Base-by-base conservation (phyloP, 2,888 invertebrate genomes). In the Coelogynopora nodosa region DNA sequence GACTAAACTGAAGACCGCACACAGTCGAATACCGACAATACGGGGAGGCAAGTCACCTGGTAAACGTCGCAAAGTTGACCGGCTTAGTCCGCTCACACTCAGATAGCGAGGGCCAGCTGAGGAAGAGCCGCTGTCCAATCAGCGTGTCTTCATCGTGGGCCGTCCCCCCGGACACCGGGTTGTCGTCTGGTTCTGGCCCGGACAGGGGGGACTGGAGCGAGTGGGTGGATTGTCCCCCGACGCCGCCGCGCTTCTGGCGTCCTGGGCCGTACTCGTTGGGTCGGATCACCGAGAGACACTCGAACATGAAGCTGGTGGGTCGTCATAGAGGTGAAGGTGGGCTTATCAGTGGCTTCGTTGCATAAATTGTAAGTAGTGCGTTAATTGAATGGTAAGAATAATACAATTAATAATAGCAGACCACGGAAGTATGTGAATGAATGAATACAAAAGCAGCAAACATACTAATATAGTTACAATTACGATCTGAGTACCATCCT, bases 51-150 rank as follows among this genome's bases (percentile, higher is more conserved):
- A n/a, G n/a, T n/a, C 27, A 74, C 74, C 74, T 74, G 74, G 74
- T 74, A 23, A 74, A 74, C 10, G 27, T 5, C 5, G 29, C 5
- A 27, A 82, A 82, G 31, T 82, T 29, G 5, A 82, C 31, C 29
- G 23, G 13, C 82, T 82, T 82, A 2, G 18, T 29, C 29, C 82
- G 2, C 82, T 2, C 82, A 28, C 82, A 82, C n/a, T 82, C 82
- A 27, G 29, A 2, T 2, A 29, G 27, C 27, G 82, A 31, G 29
- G 82, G 82, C 82, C 82, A 82, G 23, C 30, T 31, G 30, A 82
- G 31, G 82, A 82, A 82, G 82, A 82, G 29, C 1, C 31, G 82
- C 31, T 82, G 30, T 5, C 27, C 27, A 27, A 82, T 82, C 13
- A 82, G 31, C 27, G 23, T 28, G 2, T 5, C 82, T 10, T 82